Percentiles rank a stretch among this genome's conserved stretches.
phyloP scores from a whole-genome alignment of 2,797 vertebrate species.

The Pseudotriccus pelzelni region DNA sequence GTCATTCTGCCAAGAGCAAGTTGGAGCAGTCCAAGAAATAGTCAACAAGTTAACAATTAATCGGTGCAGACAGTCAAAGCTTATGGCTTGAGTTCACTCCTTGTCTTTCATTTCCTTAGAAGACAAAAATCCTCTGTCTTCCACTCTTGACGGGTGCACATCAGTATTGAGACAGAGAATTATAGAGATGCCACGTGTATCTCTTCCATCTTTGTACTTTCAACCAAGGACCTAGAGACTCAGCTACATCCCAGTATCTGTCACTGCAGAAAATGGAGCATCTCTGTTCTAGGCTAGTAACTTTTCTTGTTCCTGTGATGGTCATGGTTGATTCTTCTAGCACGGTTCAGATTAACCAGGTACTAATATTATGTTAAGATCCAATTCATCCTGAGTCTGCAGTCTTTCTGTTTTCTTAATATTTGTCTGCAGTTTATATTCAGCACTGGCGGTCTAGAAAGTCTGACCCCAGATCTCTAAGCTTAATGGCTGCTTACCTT shows the following conservation, averaged over 20 bases:
- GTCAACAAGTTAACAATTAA: background rate
- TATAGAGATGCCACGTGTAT: background rate
- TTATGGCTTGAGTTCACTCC: background rate
- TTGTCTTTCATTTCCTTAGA: slow-evolving; percentile 1
- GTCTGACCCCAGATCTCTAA: background rate
- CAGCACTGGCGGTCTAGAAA: background rate
- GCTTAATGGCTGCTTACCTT: background rate
- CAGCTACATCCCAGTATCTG: background rate
- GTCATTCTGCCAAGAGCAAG: background rate
- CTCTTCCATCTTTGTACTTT: background rate
- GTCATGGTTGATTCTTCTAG: background rate
- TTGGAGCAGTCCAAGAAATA: background rate
- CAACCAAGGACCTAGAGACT: background rate
- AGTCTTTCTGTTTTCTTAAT: background rate
- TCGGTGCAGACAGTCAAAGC: background rate
- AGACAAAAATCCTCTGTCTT: background rate
- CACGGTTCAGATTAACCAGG: background rate
- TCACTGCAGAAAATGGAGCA: background rate
- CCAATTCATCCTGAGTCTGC: background rate
- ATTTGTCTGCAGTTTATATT: background rate
- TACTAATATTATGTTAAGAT: background rate
- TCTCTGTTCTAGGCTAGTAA: background rate
- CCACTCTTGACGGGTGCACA: background rate
- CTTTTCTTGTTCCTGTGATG: background rate
- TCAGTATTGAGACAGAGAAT: background rate